Conservation (phyloP, 2,113 vertebrate genomes). For the Mesitornis unicolor region DNA sequence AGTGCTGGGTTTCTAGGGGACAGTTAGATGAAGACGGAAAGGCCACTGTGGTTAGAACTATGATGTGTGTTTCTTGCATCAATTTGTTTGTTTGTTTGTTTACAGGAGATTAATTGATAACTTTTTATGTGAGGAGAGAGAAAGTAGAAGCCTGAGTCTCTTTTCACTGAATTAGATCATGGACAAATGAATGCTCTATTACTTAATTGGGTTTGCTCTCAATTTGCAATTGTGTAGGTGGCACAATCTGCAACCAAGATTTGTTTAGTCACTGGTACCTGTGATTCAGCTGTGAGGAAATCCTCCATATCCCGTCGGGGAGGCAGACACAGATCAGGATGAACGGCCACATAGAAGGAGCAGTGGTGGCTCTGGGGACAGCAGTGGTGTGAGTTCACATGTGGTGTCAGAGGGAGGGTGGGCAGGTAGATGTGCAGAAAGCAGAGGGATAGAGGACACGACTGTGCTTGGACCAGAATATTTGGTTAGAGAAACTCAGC, state of each 20-base stretch:
- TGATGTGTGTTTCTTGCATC: background rate
- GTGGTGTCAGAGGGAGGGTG: background rate
- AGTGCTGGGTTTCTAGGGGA: background rate
- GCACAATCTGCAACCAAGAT: background rate
- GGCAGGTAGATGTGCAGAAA: background rate
- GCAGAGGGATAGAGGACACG: background rate
- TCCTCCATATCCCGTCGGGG: background rate
- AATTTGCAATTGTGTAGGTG: background rate
- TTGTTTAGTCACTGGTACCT: background rate
- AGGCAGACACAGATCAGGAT: accelerated
- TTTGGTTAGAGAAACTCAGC: background rate
- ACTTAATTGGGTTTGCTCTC: background rate
- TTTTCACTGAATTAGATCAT: background rate
- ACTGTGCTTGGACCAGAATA: background rate
- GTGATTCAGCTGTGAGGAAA: background rate
- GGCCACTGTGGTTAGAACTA: background rate
- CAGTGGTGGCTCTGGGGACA: background rate
- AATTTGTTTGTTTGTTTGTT: background rate
- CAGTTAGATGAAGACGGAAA: background rate
- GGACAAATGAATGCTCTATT: background rate
- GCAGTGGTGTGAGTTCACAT: accelerated
- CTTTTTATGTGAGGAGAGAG: background rate
- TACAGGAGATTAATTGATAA: background rate
- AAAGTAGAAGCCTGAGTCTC: background rate
- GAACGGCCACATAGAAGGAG: background rate